phyloP scores from a whole-genome alignment of 1,140 invertebrate species.

The Anoplolepis gracilipes region DNA sequence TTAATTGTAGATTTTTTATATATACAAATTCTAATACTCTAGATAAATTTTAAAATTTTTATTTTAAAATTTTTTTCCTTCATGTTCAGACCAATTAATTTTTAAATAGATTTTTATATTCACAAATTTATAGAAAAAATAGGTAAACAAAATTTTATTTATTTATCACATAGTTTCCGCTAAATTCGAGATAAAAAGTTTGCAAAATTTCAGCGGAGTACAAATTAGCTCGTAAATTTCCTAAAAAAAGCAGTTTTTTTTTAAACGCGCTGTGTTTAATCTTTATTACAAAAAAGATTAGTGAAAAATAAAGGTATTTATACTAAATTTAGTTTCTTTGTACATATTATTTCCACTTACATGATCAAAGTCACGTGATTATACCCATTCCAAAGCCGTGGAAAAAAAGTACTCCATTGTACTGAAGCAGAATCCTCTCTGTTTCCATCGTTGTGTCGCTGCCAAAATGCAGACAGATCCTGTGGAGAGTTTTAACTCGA shows the following conservation, averaged over 20 bases:
- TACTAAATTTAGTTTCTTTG: neutral
- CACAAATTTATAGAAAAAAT: constrained; percentile 11
- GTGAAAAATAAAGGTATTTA: neutral
- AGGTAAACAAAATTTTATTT: constrained; percentile 16
- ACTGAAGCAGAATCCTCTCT: constrained; percentile 9
- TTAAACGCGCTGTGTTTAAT: neutral
- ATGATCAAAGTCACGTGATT: neutral
- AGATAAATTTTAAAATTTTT: too few species aligned
- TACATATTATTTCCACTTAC: neutral
- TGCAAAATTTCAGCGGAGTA: neutral
- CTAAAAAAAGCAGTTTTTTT: neutral
- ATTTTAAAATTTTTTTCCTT: too few species aligned
- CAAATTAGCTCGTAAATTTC: constrained; percentile 28
- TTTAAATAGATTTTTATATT: constrained; percentile 5
- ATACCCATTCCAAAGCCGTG: neutral
- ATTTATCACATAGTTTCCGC: constrained; percentile 16
- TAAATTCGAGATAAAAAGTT: constrained; percentile 29
- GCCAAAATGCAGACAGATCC: constrained; percentile 38
- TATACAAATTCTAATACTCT: too few species aligned
- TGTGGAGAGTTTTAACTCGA: constrained; percentile 36
- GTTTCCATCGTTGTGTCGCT: constrained; percentile 15
- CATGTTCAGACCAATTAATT: too few species aligned
- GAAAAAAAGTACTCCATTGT: constrained; percentile 2
- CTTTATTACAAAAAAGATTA: neutral
- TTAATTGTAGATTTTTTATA: too few species aligned